A percentile compares a stretch with the other conserved stretches of the same genome.
These are phyloP conservation scores for Tenrec ecaudatus DNA, from an alignment of 2,113 vertebrate genomes.

Conservation along the genomic window DNA sequence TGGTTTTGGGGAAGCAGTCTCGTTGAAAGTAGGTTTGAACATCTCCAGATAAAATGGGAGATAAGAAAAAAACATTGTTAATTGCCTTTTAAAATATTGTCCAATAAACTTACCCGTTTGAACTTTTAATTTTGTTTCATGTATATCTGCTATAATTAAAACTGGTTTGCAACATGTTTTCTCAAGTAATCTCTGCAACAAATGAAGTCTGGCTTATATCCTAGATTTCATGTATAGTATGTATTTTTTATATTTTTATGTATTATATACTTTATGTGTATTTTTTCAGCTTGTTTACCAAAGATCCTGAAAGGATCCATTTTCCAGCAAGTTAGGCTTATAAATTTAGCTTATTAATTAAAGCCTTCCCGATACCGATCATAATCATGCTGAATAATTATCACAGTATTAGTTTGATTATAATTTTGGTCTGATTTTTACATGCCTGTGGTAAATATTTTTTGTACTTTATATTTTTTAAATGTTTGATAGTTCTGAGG, in stretches of 20 bases:
- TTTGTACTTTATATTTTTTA: conserved; percentile 36
- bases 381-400: conserved; percentile 29
- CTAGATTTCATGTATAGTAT: conserved; percentile 30
- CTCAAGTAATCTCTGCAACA: conserved; percentile 75
- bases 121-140: conserved; percentile 83
- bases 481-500: background rate
- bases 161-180: conserved; percentile 82
- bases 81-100: conserved; percentile 67
- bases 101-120: conserved; percentile 75
- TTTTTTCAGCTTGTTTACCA: conserved; percentile 55
- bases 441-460: conserved; percentile 45
- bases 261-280: background rate
- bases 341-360: conserved; percentile 23
- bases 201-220: conserved; percentile 46
- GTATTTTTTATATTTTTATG: too few relatives aligned
- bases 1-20: conserved; percentile 62
- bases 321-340: conserved; percentile 46
- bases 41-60: conserved; percentile 67
- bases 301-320: conserved; percentile 39
- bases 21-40: conserved; percentile 20
- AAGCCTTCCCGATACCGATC: conserved; percentile 30
- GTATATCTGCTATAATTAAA: conserved; percentile 85
- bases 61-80: conserved; percentile 54
- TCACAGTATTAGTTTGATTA: conserved; percentile 26
- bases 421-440: conserved; percentile 40